Conservation (phyloP, 2,888 invertebrate species). For the Synanthedon vespiformis region DNA sequence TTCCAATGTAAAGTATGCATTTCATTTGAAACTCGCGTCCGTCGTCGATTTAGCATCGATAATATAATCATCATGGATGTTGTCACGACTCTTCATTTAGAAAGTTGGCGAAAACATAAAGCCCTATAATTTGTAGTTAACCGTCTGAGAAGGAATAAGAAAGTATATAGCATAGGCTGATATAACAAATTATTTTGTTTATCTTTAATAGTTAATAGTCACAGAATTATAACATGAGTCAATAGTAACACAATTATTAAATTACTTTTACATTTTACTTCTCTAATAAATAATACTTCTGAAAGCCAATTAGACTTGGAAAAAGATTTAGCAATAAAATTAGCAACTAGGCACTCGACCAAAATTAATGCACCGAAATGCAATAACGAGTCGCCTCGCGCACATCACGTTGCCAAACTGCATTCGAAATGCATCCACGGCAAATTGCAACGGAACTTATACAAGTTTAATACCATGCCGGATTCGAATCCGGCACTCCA, state of each 20-base stretch:
- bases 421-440: background rate
- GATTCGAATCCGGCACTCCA: background rate
- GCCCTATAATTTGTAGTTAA: constrained; percentile 28
- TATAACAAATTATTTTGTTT: too few species aligned
- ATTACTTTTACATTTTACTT: too few species aligned
- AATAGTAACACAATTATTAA: too few species aligned
- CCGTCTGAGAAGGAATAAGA: constrained; percentile 13
- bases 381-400: background rate
- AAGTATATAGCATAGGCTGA: too few species aligned
- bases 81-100: constrained; percentile 20
- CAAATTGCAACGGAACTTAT: background rate
- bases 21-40: constrained; percentile 2
- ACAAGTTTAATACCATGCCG: background rate
- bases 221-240: too few species aligned
- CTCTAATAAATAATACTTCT: too few species aligned
- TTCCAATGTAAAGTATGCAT: background rate
- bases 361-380: background rate
- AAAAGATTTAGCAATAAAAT: too few species aligned
- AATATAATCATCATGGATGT: constrained; percentile 11
- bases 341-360: too few species aligned
- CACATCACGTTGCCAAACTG: background rate
- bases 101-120: constrained; percentile 16
- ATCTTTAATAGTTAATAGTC: too few species aligned
- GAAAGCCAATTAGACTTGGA: too few species aligned
- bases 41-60: constrained; percentile 15